Base-by-base conservation (phyloP, 1,140 invertebrate genomes). In the Steinernema khuongi region DNA sequence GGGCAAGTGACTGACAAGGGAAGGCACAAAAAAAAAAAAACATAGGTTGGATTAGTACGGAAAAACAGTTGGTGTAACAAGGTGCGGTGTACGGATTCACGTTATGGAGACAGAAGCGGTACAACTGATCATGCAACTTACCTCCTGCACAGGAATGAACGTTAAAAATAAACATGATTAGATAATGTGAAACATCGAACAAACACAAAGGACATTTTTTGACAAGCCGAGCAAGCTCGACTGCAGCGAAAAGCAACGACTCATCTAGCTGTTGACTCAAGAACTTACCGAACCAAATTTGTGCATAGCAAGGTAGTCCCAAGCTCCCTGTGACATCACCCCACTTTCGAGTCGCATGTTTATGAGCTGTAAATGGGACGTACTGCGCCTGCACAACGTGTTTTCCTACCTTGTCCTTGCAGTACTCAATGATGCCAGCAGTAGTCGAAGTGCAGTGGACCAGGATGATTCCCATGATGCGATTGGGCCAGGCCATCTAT, bases 401-500 rank as follows among this genome's bases (percentile, higher is more conserved):
- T 17, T 1, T 26, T 30, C 79, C 76, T 80, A 92, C 91, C 88
- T 93, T 91, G 80, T 91, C 91, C 81, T 92, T 91, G 85, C 94
- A 91, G 77, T 91, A 91, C 82, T 94, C 93, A 85, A 93, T 90
- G 32, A 94, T 91, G 14, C 91, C 91, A 14, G 92, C 92, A 26
- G 92, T 91, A 66, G 92, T 93, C 28, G 90, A 91, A 0, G 93
- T 94, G 82, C 92, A 93, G 87, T 95, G 93, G 79, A 95, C 91
- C 68, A 94, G 88, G 75, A 86, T 82, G 30, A 87, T 80, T 2
- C 92, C 93, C 28, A 93, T 86, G 19, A 90, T 89, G 31, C 92
- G 87, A 1, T 90, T 88, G 0, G 91, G 91, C 86, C 92, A 90
- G 18, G 90, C 90, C 75, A 93, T 86, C 85, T 86, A 69, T 67